Evolutionary conservation across 2,888 invertebrate species (phyloP).

Genomic region (Allacma fusca): DNA sequence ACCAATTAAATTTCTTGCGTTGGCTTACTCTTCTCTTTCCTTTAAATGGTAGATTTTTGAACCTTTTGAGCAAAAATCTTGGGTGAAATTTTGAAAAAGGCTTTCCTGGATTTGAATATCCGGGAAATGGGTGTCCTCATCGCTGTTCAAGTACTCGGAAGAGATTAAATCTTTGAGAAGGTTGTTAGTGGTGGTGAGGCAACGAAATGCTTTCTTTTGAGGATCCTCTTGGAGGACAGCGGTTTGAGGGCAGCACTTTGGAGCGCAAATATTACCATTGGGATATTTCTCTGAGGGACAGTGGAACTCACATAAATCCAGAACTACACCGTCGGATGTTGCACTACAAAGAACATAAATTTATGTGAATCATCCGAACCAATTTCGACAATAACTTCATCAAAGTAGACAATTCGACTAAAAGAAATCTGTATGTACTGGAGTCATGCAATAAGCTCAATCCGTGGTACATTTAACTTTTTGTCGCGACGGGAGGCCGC

Average conservation of each 20-base stretch:
- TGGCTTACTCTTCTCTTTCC: too few relatives aligned
- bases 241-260: background rate
- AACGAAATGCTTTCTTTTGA: background rate
- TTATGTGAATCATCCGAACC: background rate
- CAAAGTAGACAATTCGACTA: background rate
- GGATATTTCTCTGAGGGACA: background rate
- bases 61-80: too few relatives aligned
- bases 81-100: too few relatives aligned
- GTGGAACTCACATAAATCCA: background rate
- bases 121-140: too few relatives aligned
- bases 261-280: background rate
- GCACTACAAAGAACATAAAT: background rate
- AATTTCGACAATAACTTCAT: background rate
- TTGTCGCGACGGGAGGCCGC: background rate
- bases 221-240: background rate
- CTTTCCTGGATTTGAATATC: too few relatives aligned
- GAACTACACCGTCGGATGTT: background rate
- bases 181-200: background rate
- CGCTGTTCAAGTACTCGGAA: too few relatives aligned
- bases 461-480: background rate
- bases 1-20: too few relatives aligned
- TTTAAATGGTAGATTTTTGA: too few relatives aligned
- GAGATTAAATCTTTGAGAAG: background rate
- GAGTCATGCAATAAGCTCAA: background rate
- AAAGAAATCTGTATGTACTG: background rate